Percentiles rank a stretch among this genome's conserved stretches.
phyloP scores from a whole-genome alignment of 2,888 invertebrate genomes.

The Frankliniella fusca region DNA sequence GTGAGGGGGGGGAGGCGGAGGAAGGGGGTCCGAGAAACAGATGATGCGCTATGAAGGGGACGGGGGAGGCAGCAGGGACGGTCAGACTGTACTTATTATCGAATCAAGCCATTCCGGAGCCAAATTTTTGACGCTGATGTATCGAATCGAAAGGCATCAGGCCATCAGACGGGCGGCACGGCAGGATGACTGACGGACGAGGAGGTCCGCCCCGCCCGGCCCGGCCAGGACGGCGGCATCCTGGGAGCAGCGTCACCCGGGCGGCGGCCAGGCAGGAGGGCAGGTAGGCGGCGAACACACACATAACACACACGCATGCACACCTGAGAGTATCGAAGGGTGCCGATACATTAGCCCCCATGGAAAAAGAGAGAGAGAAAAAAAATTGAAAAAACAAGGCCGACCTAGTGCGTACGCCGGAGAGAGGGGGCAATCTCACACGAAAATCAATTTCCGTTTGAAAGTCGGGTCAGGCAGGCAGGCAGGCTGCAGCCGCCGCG shows the following conservation, averaged over 20 bases:
- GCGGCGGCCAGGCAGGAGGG: background rate
- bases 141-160: constrained; percentile 3
- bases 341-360: constrained; percentile 14
- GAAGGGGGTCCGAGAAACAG: constrained; percentile 4
- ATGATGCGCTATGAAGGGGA: constrained; percentile 16
- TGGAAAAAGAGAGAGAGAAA: background rate
- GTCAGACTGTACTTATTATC: constrained; percentile 14
- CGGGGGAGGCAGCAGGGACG: background rate
- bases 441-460: constrained; percentile 17
- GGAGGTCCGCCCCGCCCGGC: background rate
- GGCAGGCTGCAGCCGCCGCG: too few species aligned
- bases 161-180: background rate
- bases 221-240: background rate
- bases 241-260: background rate
- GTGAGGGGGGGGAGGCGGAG: too few species aligned
- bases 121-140: constrained; percentile 22
- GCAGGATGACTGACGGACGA: background rate
- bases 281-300: too few species aligned
- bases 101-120: constrained; percentile 23
- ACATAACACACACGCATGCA: background rate
- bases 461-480: too few species aligned
- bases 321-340: background rate
- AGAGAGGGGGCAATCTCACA: background rate
- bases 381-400: background rate
- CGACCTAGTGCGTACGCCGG: background rate